These are phyloP conservation scores for Galeruca laticollis DNA, from an alignment of 2,888 invertebrate genomes.

Conservation along the genomic window DNA sequence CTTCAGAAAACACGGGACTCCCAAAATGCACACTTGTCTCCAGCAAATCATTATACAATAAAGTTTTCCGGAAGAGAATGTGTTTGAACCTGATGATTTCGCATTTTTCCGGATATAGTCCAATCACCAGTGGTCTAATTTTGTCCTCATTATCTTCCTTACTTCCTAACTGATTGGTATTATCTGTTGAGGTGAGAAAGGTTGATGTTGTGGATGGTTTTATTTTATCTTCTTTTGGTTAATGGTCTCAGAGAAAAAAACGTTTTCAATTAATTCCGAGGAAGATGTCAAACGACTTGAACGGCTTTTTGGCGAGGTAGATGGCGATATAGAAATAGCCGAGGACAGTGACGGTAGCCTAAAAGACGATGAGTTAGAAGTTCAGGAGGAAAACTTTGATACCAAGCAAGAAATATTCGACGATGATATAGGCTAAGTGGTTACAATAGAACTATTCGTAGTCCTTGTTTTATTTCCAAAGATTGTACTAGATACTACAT, in stretches of 20 bases:
- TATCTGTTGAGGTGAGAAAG: too few relatives aligned
- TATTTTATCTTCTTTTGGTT: conserved; percentile 12
- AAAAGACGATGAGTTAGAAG: conserved; percentile 15
- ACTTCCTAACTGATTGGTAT: too few relatives aligned
- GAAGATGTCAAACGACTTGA: conserved; percentile 16
- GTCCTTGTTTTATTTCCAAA: conserved; percentile 14
- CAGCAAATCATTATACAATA: too few relatives aligned
- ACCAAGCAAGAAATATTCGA: conserved; percentile 7
- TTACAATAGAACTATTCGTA: background rate
- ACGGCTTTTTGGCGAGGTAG: conserved; percentile 17
- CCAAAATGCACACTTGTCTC: too few relatives aligned
- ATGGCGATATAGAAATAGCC: conserved; percentile 11
- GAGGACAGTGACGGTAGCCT: conserved; percentile 16
- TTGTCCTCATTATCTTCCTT: too few relatives aligned
- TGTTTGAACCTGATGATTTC: too few relatives aligned
- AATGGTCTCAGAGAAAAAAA: conserved; percentile 22
- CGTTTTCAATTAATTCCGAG: conserved; percentile 16
- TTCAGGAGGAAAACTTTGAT: conserved; percentile 15
- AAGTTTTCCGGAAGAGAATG: too few relatives aligned
- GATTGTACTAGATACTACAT: conserved; percentile 16
- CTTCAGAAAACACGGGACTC: too few relatives aligned
- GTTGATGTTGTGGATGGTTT: too few relatives aligned
- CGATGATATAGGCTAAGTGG: conserved; percentile 8
- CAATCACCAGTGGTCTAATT: too few relatives aligned
- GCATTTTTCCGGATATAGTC: too few relatives aligned